These are phyloP conservation scores for Hypocryptadius cinnamomeus DNA, from an alignment of 2,113 vertebrate species.

Conservation along the genomic window DNA sequence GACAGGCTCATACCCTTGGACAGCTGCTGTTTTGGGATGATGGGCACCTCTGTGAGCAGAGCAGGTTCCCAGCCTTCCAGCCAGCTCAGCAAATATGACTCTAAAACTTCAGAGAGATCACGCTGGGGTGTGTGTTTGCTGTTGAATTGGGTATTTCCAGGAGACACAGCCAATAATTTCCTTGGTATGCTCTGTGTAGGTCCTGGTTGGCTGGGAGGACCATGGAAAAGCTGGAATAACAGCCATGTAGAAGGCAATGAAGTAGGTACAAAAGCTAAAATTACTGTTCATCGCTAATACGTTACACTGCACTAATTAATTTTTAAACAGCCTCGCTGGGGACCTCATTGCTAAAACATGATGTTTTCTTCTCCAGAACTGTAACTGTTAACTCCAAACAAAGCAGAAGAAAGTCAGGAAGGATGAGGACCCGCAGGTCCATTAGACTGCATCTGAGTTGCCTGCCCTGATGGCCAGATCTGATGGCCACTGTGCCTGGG, in stretches of 20 bases:
- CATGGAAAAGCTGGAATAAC: not conserved
- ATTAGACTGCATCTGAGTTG: not conserved
- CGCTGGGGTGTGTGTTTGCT: fast-evolving
- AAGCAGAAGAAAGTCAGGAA: not conserved
- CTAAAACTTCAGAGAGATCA: not conserved
- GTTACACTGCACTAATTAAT: constrained; percentile 64
- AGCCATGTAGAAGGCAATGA: not conserved
- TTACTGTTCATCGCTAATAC: constrained; percentile 12
- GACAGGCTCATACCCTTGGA: not conserved
- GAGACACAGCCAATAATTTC: not conserved
- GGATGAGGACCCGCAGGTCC: not conserved
- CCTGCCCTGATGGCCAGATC: not conserved
- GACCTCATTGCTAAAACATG: constrained; percentile 62
- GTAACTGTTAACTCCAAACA: constrained; percentile 41
- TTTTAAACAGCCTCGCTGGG: constrained; percentile 60
- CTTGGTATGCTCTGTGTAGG: not conserved
- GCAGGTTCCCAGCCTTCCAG: not conserved
- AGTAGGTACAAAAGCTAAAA: constrained; percentile 16
- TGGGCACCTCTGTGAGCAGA: not conserved
- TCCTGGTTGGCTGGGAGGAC: not conserved
- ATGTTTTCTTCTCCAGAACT: constrained; percentile 57
- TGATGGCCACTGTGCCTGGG: not conserved
- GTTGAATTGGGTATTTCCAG: not conserved
- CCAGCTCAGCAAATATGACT: not conserved
- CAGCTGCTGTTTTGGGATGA: not conserved